These are phyloP conservation scores for Heteromormyrus szaboi DNA, from an alignment of 2,797 vertebrate species.

Conservation along the genomic window DNA sequence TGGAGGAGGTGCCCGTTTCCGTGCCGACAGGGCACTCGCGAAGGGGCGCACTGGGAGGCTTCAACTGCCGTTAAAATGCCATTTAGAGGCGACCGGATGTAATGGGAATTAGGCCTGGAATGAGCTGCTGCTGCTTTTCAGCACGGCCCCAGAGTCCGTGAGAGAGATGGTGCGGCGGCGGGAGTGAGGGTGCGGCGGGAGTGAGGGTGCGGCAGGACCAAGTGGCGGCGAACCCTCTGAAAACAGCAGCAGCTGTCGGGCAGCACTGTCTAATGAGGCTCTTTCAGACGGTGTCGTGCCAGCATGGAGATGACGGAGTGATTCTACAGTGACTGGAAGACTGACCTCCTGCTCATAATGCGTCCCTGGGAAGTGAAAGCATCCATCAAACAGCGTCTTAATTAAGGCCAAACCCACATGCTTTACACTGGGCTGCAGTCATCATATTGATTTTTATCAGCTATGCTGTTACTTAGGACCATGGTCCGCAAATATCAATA, in stretches of 20 bases:
- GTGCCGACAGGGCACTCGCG: background rate
- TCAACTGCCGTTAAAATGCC: background rate
- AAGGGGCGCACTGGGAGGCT: background rate
- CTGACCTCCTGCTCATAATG: background rate
- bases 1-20: background rate
- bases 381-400: background rate
- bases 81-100: background rate
- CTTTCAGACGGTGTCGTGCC: background rate
- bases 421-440: background rate
- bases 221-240: background rate
- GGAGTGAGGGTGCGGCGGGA: background rate
- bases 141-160: background rate
- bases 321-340: background rate
- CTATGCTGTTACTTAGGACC: background rate
- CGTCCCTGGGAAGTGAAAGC: background rate
- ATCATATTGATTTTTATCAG: background rate
- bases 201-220: background rate
- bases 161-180: background rate
- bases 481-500: background rate
- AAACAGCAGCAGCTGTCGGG: background rate
- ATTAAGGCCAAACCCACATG: background rate
- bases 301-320: background rate
- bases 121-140: background rate
- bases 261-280: background rate
- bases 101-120: background rate